phyloP scores from a whole-genome alignment of 2,797 vertebrate genomes.

The Psittacula echo region DNA sequence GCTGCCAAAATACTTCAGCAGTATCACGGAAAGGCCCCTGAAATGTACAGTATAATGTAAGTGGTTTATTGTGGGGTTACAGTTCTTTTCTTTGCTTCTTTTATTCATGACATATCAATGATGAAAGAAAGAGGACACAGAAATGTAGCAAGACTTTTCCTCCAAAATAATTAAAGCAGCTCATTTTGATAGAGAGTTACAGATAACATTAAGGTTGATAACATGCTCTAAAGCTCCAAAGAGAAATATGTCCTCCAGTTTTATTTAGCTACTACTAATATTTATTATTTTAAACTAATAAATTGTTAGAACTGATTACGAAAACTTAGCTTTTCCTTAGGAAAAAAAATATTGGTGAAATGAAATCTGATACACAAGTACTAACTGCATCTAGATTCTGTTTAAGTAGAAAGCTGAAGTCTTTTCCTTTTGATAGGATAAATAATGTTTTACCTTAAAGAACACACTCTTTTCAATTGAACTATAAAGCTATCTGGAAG shows the following conservation, averaged over 20 bases:
- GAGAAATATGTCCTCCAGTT: neutral
- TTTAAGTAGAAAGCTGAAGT: neutral
- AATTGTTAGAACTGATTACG: neutral
- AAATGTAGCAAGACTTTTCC: conserved; percentile 13
- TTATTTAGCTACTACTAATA: conserved; percentile 6
- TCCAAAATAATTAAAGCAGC: conserved; percentile 47
- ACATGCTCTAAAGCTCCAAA: neutral
- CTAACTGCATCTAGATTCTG: neutral
- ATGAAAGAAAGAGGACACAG: conserved; percentile 32
- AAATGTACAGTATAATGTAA: conserved; percentile 40
- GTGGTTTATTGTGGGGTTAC: conserved; percentile 31
- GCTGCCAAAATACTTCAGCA: conserved; percentile 83
- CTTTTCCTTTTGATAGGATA: neutral
- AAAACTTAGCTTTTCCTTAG: neutral
- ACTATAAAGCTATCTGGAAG: neutral
- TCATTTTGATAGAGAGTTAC: neutral
- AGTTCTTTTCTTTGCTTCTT: neutral
- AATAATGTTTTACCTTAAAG: neutral
- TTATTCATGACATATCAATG: conserved; percentile 6
- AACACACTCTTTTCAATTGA: neutral
- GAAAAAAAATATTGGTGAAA: neutral
- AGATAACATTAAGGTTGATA: conserved; percentile 33
- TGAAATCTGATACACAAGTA: neutral
- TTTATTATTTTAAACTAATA: neutral
- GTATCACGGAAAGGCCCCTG: conserved; percentile 86